Evolutionary conservation across 2,797 vertebrate species (phyloP), one percentile per base, ranked within the genome.

Genomic region (Pseudochromis fuscus): DNA sequence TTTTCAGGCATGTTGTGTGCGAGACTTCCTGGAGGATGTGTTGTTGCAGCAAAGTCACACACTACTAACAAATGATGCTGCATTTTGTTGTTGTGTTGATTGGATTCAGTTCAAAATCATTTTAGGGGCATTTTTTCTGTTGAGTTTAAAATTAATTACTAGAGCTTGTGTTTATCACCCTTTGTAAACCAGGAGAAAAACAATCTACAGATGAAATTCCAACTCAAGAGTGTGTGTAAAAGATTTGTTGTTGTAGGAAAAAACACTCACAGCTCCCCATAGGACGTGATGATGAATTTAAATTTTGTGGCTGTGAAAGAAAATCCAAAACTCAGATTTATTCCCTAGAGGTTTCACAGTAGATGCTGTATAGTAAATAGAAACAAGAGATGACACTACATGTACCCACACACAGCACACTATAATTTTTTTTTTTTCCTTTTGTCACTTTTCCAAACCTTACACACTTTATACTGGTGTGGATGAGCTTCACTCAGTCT

Each of bases 1-100:
- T 33, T 60, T n/a, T 69, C 7, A 63, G 40, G 11, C n/a, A 27
- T 50, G 62, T 55, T 59, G 19, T 70, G 18, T 65, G 56, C 72
- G 65, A 75, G 15, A 2, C 23, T 40, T 31, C n/a, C 2, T 27
- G 0, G 15, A 57, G 25, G 33, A 23, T 38, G 52, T 48, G 21
- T 38, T 28, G 21, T 45, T 59, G 19, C 50, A 37, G 52, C 63
- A 38, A 49, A 42, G 28, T 75, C 23, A 56, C 16, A 31, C 23
- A 52, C 4, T 16, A 40, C 11, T 23, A 21, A 55, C 15, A 31
- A 15, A 35, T 19, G 7, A 51, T 31, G 58, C 13, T 35, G 12
- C 25, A 35, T 48, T 63, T 61, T 56, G 65, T 61, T 67, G 4
- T 61, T 23, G 24, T 13, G 0, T 30, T 3, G 7, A 3, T 57